phyloP scores from a whole-genome alignment of 2,888 invertebrate genomes.

The Philereme transversata region DNA sequence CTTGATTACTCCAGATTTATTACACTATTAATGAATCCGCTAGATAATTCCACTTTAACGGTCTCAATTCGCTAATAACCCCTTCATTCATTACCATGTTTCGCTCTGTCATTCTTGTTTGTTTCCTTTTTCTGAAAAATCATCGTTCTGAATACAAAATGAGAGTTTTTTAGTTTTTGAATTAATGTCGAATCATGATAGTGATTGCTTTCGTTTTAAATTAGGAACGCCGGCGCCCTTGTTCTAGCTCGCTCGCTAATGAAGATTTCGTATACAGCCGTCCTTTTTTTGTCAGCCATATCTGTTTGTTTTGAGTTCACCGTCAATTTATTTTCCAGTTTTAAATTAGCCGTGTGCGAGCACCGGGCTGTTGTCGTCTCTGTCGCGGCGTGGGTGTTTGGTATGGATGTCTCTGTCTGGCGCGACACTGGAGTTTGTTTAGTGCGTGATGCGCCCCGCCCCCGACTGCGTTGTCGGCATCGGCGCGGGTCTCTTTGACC shows the following conservation, averaged over 20 bases:
- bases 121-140: slow-evolving; percentile 68
- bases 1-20: slow-evolving; percentile 67
- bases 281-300: slow-evolving; percentile 81
- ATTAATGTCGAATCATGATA: slow-evolving; percentile 74
- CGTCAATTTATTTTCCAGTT: slow-evolving; percentile 81
- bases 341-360: slow-evolving; percentile 75
- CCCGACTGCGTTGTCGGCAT: slow-evolving; percentile 65
- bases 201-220: slow-evolving; percentile 70
- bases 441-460: slow-evolving; percentile 82
- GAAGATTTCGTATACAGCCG: slow-evolving; percentile 74
- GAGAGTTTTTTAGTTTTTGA: slow-evolving; percentile 58
- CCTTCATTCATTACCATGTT: slow-evolving; percentile 65
- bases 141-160: slow-evolving; percentile 70
- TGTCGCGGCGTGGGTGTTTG: slow-evolving; percentile 34
- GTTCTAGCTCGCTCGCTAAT: slow-evolving; percentile 70
- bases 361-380: slow-evolving; percentile 65
- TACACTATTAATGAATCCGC: slow-evolving; percentile 63
- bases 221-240: slow-evolving; percentile 65
- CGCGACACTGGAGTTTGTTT: slow-evolving; percentile 77
- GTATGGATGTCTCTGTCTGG: slow-evolving; percentile 57
- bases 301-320: slow-evolving; percentile 82
- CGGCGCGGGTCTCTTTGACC: slow-evolving; percentile 76
- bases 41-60: slow-evolving; percentile 69
- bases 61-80: slow-evolving; percentile 72
- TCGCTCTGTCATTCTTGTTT: slow-evolving; percentile 70